These are phyloP conservation scores for Diaperis boleti DNA, from an alignment of 2,888 invertebrate species.

Conservation along the genomic window DNA sequence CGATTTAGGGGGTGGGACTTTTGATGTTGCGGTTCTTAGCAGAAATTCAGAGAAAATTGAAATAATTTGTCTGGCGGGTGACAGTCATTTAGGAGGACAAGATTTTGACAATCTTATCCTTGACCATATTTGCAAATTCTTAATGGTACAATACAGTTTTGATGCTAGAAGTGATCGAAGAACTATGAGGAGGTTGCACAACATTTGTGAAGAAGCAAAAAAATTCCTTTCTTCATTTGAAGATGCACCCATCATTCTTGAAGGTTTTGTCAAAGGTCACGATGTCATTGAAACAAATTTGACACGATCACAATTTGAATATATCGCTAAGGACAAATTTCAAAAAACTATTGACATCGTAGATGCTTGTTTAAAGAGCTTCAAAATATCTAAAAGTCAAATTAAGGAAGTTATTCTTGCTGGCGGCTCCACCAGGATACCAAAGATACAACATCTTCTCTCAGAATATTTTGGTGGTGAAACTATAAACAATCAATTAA, in stretches of 20 bases:
- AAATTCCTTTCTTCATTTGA: conserved; percentile 37
- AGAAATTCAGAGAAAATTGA: conserved; percentile 37
- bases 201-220: conserved; percentile 47
- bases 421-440: conserved; percentile 55
- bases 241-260: conserved; percentile 21
- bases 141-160: conserved; percentile 42
- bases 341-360: conserved; percentile 46
- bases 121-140: conserved; percentile 38
- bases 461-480: conserved; percentile 44
- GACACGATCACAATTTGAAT: conserved; percentile 49
- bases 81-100: conserved; percentile 52
- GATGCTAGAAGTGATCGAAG: conserved; percentile 28
- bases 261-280: conserved; percentile 4
- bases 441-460: conserved; percentile 50
- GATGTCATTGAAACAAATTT: conserved; percentile 16
- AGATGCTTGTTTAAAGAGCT: conserved; percentile 45
- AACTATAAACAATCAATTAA: background rate
- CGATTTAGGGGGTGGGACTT: conserved; percentile 54
- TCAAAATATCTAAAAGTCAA: conserved; percentile 40
- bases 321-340: conserved; percentile 45
- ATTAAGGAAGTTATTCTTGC: conserved; percentile 53
- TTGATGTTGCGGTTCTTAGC: conserved; percentile 50
- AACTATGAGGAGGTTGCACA: conserved; percentile 38
- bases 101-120: conserved; percentile 49
- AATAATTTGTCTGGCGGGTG: conserved; percentile 50